Evolutionary conservation across 2,888 invertebrate genomes (phyloP), one percentile per base, ranked within the genome.

Genomic region (Labia minor): DNA sequence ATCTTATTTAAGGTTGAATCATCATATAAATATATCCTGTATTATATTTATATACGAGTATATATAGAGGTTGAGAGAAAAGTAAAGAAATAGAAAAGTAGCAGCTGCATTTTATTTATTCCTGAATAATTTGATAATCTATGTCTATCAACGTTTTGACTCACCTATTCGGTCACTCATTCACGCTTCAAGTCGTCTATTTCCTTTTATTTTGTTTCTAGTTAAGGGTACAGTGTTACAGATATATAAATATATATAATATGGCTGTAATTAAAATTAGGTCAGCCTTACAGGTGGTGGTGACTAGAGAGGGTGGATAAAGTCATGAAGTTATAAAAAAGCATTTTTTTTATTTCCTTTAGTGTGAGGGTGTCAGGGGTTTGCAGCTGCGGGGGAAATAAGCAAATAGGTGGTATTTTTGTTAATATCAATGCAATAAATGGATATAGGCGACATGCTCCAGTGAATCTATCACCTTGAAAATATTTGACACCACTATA

Each of bases 151-250:
- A 3, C 49, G 14, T 49, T 49, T 49, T 49, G 49, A 49, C 6
- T 26, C 26, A 26, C 26, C 26, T 8, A 26, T 8, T n/a, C n/a
- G n/a, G n/a, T 49, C 49, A 49, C 49, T 49, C 49, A 49, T 49
- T 49, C 49, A 49, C 49, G 49, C 49, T 49, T 49, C 49, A 49
- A 49, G 49, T 49, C 49, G 49, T 49, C n/a, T 49, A 49, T 49
- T 49, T 49, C 49, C 49, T 49, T 49, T 49, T n/a, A n/a, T 14
- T 49, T 49, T 49, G 49, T 49, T 49, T 49, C 49, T 26, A 26
- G 26, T 26, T 26, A 26, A 26, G 26, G 26, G 26, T 26, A 6
- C 26, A 26, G n/a, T 26, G 8, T 26, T 26, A 26, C n/a, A n/a
- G n/a, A n/a, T n/a, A n/a, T n/a, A n/a, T n/a, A n/a, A n/a, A n/a